phyloP scores from a whole-genome alignment of 2,113 vertebrate species.

The Agapornis roseicollis region DNA sequence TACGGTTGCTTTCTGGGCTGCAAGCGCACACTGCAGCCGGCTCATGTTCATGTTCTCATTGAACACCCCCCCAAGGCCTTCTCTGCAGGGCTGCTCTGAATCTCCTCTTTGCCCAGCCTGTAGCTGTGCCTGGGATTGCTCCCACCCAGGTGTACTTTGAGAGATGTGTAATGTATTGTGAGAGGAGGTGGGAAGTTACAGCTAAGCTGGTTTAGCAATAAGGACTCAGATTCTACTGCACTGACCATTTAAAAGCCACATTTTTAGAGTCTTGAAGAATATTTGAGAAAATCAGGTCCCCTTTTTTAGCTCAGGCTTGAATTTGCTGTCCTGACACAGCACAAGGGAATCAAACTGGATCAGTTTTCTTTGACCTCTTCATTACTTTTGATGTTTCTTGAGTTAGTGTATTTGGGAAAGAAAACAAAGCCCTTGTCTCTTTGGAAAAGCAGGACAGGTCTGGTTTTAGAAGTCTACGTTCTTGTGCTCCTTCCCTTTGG shows the following conservation, averaged over 20 bases:
- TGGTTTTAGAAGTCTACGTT: background rate
- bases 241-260: background rate
- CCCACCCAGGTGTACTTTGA: background rate
- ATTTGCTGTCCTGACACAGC: background rate
- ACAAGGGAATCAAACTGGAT: background rate
- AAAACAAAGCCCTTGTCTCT: background rate
- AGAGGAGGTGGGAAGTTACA: background rate
- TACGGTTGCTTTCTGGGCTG: too few species aligned
- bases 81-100: too few species aligned
- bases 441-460: background rate
- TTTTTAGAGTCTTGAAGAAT: background rate
- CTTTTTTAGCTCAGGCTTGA: background rate
- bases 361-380: background rate
- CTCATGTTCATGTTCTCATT: too few species aligned
- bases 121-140: too few species aligned
- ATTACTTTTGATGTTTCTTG: background rate
- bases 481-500: background rate
- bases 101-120: too few species aligned
- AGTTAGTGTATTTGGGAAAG: background rate
- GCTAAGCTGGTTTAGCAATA: background rate
- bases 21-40: too few species aligned
- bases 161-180: accelerated
- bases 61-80: too few species aligned
- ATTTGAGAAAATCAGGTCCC: background rate
- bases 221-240: background rate